A percentile compares a stretch with the other conserved stretches of the same genome.
Conservation (phyloP, 2,797 vertebrate genomes). For the Melopsittacus undulatus region DNA sequence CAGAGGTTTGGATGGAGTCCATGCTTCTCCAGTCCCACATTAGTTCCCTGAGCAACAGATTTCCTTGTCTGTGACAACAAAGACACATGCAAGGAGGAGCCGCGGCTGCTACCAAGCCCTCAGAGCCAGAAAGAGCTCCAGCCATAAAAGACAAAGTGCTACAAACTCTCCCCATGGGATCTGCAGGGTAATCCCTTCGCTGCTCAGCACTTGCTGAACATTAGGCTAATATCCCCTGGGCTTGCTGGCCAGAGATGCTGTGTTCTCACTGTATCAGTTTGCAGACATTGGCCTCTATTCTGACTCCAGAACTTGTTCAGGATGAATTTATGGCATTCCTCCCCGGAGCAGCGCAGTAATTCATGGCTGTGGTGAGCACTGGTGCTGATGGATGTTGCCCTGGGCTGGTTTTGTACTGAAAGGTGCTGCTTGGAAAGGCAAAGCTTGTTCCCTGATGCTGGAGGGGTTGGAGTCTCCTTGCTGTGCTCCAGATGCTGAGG, state of each 20-base stretch:
- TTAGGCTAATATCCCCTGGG: constrained; percentile 45
- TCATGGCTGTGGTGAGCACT: neutral
- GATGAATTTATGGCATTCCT: constrained; percentile 64
- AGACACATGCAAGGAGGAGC: neutral
- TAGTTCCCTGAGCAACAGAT: neutral
- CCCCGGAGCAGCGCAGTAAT: constrained; percentile 1
- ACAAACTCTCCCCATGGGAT: neutral
- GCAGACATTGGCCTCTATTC: constrained; percentile 63
- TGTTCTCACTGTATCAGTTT: constrained; percentile 60
- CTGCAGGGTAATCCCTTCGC: neutral
- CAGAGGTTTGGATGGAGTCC: fast-evolving
- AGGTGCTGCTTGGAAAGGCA: neutral
- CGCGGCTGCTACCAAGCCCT: neutral
- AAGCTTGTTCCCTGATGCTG: fast-evolving
- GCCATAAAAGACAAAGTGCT: neutral
- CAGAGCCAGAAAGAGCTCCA: neutral
- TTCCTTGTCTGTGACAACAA: neutral
- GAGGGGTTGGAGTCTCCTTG: neutral
- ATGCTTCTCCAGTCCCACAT: neutral
- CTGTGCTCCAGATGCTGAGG: neutral
- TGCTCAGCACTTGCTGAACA: neutral
- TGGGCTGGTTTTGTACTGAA: neutral
- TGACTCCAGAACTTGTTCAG: constrained; percentile 41
- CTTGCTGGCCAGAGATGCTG: neutral
- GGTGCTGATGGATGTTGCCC: constrained; percentile 35